phyloP scores from a whole-genome alignment of 2,797 vertebrate genomes.

The Nothura maculosa region DNA sequence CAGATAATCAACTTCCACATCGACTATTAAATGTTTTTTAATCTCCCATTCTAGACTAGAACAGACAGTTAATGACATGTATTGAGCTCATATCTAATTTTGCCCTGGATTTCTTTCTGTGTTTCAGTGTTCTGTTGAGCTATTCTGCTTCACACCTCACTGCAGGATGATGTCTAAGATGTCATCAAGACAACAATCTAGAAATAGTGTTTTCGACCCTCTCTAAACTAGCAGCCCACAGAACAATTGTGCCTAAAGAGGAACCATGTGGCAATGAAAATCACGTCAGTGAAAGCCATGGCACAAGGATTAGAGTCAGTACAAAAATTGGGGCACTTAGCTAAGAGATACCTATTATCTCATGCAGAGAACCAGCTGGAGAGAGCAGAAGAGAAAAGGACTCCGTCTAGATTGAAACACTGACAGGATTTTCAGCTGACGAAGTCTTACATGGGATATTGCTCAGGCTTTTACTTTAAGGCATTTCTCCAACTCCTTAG shows the following conservation, averaged over 20 bases:
- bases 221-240: not conserved
- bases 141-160: not conserved
- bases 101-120: constrained; percentile 20
- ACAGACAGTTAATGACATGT: not conserved
- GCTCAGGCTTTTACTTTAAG: not conserved
- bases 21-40: not conserved
- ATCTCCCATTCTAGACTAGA: not conserved
- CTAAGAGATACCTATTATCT: not conserved
- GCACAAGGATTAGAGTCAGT: not conserved
- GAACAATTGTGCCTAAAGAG: not conserved
- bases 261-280: not conserved
- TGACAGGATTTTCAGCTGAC: not conserved
- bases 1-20: not conserved
- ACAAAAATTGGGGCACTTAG: not conserved
- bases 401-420: not conserved
- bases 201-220: not conserved
- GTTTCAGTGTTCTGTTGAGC: not conserved
- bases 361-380: not conserved
- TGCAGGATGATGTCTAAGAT: not conserved
- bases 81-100: not conserved
- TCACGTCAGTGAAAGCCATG: not conserved
- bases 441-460: not conserved
- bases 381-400: not conserved
- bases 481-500: not conserved
- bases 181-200: not conserved